Base-by-base conservation (phyloP, 2,797 vertebrate genomes). In the Vultur gryphus region DNA sequence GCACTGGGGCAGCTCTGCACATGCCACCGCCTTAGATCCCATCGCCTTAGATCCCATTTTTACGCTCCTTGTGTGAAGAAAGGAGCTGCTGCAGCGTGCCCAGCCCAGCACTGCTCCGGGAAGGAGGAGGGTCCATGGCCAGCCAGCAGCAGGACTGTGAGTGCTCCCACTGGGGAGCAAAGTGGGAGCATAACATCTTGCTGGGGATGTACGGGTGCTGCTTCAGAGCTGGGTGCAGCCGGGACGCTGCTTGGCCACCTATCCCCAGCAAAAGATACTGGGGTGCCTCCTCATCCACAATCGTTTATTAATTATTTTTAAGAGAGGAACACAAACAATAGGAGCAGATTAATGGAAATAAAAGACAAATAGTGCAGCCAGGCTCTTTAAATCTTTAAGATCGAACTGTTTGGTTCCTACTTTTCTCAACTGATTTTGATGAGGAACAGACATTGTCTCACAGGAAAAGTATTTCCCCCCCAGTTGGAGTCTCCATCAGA, bases 361-460 rank as follows among this genome's bases (percentile, higher is more conserved):
- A 48, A 73, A 76, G 55, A 71, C 37, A 59, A 66, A 37, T 12
- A 49, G 69, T 2, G 5, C 57, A 75, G 89, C 25, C 84, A 95
- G 46, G 35, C 43, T 85, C 87, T 85, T 71, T 70, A 93, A 93
- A 69, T 58, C 80, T 85, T 76, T 43, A 48, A 64, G 87, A 91
- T 83, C 7, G 4, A 93, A 76, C 61, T 48, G 57, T 58, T 95
- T 43, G 70, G 35, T 87, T 94, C 83, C 67, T 72, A 57, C 89
- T 92, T 89, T 85, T 82, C 94, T 86, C 92, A 91, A 87, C 89
- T 39, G 90, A 97, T 90, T 92, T 67, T 97, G 94, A 97, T 94
- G 94, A 95, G 86, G 92, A 96, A 94, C 96, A 97, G 96, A 97
- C 96, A 66, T 96, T 96, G 93, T 95, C 96, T 97, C 95, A 97